Evolutionary conservation across 2,888 invertebrate species (phyloP), one percentile per base, ranked within the genome.

Genomic region (Trissolcus brochymenae): DNA sequence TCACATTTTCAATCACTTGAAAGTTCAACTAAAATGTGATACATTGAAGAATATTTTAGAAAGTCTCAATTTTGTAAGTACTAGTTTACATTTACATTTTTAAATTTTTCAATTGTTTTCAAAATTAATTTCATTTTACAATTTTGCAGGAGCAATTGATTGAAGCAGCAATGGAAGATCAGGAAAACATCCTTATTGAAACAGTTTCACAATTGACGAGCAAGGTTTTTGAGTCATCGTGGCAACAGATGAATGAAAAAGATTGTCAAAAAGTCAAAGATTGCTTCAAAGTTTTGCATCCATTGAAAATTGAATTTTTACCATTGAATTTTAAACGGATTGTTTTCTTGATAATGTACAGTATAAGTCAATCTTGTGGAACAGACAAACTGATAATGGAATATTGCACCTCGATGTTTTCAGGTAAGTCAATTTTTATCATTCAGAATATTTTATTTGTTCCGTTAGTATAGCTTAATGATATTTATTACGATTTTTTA

Each of bases 1-100:
- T 19, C 25, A 67, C 25, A 50, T 76, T 62, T 71, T 66, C 19
- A 49, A 25, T 13, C 21, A 43, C 19, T 53, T 67, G 11, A 6
- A 59, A 13, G n/a, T 3, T 9, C 56, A 61, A 41, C n/a, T 71
- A 1, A 46, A 66, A 57, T 62, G 66, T 57, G 25, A 56, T 13
- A n/a, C 40, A 2, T 35, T 66, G 6, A 56, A 59, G 62, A n/a
- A 40, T 16, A 54, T 76, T n/a, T 41, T 72, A 1, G 29, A 35
- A 4, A 43, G 46, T 16, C 3, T 76, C 3, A 50, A 72, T 67
- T 62, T 61, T 56, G 76, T 71, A 62, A 71, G 71, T 76, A 60
- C 41, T 56, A n/a, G 16, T 54, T 19, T 19, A 19, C 1, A 19
- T 19, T 19, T 19, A 19, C 19, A 19, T 19, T 1, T 19, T 1